Evolutionary conservation across 64 coral and sea anemone genomes (phyloP).

Genomic region (Actinia tenebrosa): DNA sequence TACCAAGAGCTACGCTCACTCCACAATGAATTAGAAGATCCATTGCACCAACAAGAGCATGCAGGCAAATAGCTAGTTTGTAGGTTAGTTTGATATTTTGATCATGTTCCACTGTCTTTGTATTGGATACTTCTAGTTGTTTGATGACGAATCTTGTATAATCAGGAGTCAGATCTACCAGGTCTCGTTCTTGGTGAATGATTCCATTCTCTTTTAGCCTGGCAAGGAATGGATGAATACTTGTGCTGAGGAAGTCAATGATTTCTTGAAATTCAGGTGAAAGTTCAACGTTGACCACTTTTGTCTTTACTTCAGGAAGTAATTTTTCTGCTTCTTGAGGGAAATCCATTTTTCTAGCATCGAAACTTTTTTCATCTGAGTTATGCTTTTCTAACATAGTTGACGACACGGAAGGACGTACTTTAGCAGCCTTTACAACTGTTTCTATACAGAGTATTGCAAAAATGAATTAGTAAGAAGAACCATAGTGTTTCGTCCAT

Average conservation of each 20-base stretch:
- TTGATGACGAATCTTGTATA: conserved; percentile 75
- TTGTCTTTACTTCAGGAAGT: neutral
- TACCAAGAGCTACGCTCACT: conserved; percentile 59
- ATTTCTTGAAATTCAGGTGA: conserved; percentile 73
- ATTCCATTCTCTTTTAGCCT: conserved; percentile 46
- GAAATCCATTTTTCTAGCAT: neutral
- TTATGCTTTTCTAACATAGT: neutral
- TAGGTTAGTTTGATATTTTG: conserved; percentile 20
- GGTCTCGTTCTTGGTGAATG: conserved; percentile 14
- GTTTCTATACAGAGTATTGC: conserved; percentile 34
- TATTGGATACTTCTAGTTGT: conserved; percentile 49
- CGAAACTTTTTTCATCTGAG: neutral
- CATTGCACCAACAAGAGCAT: conserved; percentile 45
- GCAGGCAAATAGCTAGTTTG: conserved; percentile 60
- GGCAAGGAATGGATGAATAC: conserved; percentile 50
- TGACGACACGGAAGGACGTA: conserved; percentile 57
- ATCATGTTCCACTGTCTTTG: neutral
- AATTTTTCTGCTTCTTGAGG: neutral
- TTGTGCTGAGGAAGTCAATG: conserved; percentile 36
- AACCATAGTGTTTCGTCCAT: too few relatives aligned
- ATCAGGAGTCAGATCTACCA: conserved; percentile 51
- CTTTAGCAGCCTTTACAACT: conserved; percentile 62
- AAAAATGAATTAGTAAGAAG: too few relatives aligned
- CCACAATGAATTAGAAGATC: conserved; percentile 62
- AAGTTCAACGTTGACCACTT: neutral